phyloP scores from a whole-genome alignment of 1,140 invertebrate genomes.

The Dufourea novaeangliae region DNA sequence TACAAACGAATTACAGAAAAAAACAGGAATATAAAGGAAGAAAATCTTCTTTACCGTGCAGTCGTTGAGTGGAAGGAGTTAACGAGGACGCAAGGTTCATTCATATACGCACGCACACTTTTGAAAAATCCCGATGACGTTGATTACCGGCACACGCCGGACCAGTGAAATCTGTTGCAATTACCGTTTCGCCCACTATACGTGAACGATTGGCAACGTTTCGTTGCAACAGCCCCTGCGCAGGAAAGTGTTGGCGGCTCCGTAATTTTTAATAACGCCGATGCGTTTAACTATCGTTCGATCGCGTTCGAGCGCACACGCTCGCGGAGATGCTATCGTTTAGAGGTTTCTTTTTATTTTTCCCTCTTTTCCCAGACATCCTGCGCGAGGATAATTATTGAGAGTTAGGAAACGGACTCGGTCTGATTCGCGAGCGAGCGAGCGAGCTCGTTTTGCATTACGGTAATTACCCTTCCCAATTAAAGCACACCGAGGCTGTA shows the following conservation, averaged over 20 bases:
- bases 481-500: constrained; percentile 22
- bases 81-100: constrained; percentile 25
- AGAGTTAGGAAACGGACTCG: constrained; percentile 40
- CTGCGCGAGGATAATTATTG: constrained; percentile 39
- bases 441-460: constrained; percentile 15
- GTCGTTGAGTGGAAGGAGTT: neutral
- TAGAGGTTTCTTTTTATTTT: neutral
- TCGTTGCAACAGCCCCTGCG: constrained; percentile 55
- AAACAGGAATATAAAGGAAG: neutral
- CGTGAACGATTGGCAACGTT: constrained; percentile 53
- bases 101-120: constrained; percentile 32
- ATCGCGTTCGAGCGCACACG: constrained; percentile 2
- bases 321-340: constrained; percentile 24
- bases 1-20: too few species aligned
- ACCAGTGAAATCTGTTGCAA: constrained; percentile 57
- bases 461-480: constrained; percentile 30
- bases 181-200: constrained; percentile 56
- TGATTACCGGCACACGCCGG: constrained; percentile 3
- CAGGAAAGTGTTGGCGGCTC: constrained; percentile 62
- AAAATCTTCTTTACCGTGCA: neutral
- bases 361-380: constrained; percentile 12
- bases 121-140: constrained; percentile 43
- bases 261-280: constrained; percentile 5
- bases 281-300: constrained; percentile 21
- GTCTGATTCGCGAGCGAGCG: constrained; percentile 48